Base-by-base conservation (phyloP, 1,140 invertebrate genomes). In the Planococcus citri region DNA sequence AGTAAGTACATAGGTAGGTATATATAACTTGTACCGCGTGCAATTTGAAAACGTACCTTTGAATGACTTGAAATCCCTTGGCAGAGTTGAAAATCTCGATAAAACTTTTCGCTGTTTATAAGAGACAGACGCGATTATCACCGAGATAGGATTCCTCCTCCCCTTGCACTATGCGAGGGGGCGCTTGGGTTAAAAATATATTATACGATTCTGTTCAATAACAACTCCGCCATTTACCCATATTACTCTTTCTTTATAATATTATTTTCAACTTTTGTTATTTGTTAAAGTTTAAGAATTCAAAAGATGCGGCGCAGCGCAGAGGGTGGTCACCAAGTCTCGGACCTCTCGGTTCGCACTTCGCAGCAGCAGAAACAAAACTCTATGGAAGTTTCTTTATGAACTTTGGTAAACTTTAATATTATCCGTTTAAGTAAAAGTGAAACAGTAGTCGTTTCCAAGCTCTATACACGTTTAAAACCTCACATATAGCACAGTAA, bases 241-340 rank as follows among this genome's bases (percentile, higher is more conserved):
- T 51, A 51, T 51, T 17, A 51, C 41, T 51, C 12, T 51, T n/a
- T n/a, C n/a, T n/a, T n/a, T 51, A 51, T 51, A 51, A 51, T 51
- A 51, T 51, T 51, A 51, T 51, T 51, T 51, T 51, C 41, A 51
- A 51, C 41, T 51, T 51, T 51, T 51, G 41, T 51, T 51, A 51
- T 51, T 51, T 51, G 41, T 51, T 51, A 51, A 51, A 51, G 41
- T 51, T 33, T 51, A 51, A 51, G 12, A 51, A 51, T 51, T 51
- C 41, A 51, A 51, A 51, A 51, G 41, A n/a, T n/a, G n/a, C 33
- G 33, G n/a, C 6, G 14, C 33, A 37, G 14, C 33, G 33, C 14
- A 14, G 33, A 6, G 33, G 33, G 6, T 37, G 33, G 33, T 37
- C n/a, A n/a, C n/a, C n/a, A n/a, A n/a, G n/a, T n/a, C n/a, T n/a